Base-by-base conservation (phyloP, 2,797 vertebrate species). In the Acanthurus leucopareius region DNA sequence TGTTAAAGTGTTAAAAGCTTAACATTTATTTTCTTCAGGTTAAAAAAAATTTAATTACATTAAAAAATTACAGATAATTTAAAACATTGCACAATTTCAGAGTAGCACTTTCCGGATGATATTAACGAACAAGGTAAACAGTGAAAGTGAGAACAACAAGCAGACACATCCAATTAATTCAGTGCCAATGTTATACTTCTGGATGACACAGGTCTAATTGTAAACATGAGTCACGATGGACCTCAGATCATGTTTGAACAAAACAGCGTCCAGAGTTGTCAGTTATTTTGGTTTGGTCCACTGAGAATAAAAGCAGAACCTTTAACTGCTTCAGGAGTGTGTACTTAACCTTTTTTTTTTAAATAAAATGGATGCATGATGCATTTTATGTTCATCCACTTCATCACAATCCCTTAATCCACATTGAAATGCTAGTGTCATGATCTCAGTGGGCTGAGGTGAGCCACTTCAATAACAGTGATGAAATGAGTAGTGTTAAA, bases 11-110 rank as follows among this genome's bases (percentile, higher is more conserved):
- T 25, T 25, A 19, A 68, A 25, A 0, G 4, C 62, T 80, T 60
- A 20, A 84, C 77, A 73, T 90, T 86, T 83, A 81, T 90, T 89
- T 56, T 67, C 74, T 76, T 19, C 3, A 60, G 25, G 25, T 6
- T 2, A 84, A 69, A 56, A 81, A 81, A 61, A 9, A 2, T 42
- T 32, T 3, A 0, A 77, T 69, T 17, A 40, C 14, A 66, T 49
- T 45, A 9, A 48, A 62, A 69, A 22, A 25, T 68, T 8, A 67
- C 28, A 63, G 20, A 71, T 10, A 4, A 56, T 66, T 22, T 40
- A 40, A 17, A 9, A 58, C 73, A 63, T 22, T 73, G 61, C 45
- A 81, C 58, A 53, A 10, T 69, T 49, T 38, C 14, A 82, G 22
- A 80, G 68, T 58, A 75, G 59, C 51, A 51, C 1, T 71, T 65